A percentile compares a stretch with the other conserved stretches of the same genome.
These are phyloP conservation scores for Amyelois transitella DNA, from an alignment of 1,140 invertebrate species.

Conservation along the genomic window DNA sequence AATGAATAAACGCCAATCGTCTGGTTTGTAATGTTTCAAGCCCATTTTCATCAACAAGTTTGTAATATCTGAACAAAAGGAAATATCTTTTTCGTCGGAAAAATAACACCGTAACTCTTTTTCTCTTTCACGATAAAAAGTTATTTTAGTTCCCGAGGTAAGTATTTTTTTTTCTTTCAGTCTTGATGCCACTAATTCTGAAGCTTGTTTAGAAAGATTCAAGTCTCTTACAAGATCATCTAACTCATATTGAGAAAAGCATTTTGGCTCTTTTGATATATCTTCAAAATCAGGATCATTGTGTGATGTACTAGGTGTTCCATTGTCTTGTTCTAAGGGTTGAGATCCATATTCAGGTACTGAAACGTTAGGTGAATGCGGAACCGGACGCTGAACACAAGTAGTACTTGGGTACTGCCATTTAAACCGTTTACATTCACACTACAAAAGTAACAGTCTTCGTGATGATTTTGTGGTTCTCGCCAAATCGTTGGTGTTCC, in stretches of 20 bases:
- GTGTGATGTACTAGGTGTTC: neutral
- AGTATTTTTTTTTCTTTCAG: conserved; percentile 11
- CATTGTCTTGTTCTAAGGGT: neutral
- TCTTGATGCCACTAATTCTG: conserved; percentile 1
- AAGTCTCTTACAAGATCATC: conserved; percentile 6
- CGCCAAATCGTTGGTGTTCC: conserved; percentile 13
- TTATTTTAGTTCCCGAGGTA: neutral
- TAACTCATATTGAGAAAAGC: neutral
- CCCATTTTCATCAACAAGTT: neutral
- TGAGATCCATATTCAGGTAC: too few species aligned
- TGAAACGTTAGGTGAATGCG: neutral
- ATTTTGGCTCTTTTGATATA: too few species aligned
- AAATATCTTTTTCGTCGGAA: neutral
- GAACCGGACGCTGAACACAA: conserved; percentile 1
- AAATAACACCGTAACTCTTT: conserved; percentile 1
- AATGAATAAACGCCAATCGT: conserved; percentile 9
- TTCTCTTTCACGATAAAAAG: conserved; percentile 9
- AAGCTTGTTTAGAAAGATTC: conserved; percentile 4
- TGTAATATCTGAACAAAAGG: neutral
- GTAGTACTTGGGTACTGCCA: conserved; percentile 4
- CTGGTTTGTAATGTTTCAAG: neutral
- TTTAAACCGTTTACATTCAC: conserved; percentile 13
- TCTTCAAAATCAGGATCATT: neutral
- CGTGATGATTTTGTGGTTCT: conserved; percentile 17
- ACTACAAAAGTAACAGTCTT: conserved; percentile 16